Conservation (phyloP, 2,797 vertebrate genomes). For the Rhinatrema bivittatum region DNA sequence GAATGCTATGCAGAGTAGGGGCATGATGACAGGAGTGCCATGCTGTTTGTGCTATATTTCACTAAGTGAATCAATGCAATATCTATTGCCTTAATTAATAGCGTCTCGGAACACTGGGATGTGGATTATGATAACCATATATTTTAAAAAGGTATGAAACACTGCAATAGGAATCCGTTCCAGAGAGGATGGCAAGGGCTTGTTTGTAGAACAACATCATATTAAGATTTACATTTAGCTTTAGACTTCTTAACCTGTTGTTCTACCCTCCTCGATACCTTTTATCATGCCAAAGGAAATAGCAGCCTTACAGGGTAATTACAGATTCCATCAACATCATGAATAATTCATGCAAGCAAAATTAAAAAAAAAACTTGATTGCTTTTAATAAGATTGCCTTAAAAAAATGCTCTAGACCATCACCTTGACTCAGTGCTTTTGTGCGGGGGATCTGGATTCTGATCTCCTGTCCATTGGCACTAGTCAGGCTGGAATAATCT, state of each 20-base stretch:
- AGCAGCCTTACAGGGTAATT: constrained; percentile 32
- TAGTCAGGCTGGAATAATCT: no score
- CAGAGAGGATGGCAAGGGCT: constrained; percentile 42
- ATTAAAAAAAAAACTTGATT: constrained; percentile 38
- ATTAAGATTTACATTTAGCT: constrained; percentile 48
- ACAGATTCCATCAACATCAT: constrained; percentile 39
- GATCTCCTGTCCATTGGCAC: no score
- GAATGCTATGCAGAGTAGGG: constrained; percentile 29
- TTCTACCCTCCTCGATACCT: constrained; percentile 32
- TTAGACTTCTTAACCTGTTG: constrained; percentile 44
- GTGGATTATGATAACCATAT: constrained; percentile 49
- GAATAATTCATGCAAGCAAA: constrained; percentile 29
- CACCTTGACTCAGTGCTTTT: no score
- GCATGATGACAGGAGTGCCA: constrained; percentile 17
- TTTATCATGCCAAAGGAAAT: constrained; percentile 38
- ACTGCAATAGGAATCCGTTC: constrained; percentile 42
- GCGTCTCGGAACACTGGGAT: constrained; percentile 48
- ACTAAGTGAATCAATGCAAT: constrained; percentile 35
- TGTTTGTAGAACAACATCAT: constrained; percentile 46
- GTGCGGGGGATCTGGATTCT: no score
- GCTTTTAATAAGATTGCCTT: no score
- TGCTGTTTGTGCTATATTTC: constrained; percentile 35
- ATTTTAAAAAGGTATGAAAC: constrained; percentile 56
- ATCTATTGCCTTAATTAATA: constrained; percentile 65
- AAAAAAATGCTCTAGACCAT: no score